Evolutionary conservation across 2,797 vertebrate genomes (phyloP).

Genomic region (Anguilla megastoma): DNA sequence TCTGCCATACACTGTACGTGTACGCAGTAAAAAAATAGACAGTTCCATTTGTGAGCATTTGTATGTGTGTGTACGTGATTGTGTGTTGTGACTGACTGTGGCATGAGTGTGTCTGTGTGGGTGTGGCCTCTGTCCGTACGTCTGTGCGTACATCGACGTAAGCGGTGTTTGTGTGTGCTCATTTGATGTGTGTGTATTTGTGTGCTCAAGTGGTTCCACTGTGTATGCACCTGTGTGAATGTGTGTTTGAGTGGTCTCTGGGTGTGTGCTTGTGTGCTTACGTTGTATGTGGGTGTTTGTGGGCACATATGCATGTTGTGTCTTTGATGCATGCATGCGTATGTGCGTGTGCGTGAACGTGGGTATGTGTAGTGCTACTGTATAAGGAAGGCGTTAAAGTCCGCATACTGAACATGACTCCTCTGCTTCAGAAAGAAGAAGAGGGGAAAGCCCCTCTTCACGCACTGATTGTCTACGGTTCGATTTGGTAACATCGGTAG

Average conservation of each 20-base stretch:
- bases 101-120: not conserved
- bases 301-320: not conserved
- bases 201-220: not conserved
- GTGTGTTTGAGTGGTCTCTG: not conserved
- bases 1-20: not conserved
- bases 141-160: not conserved
- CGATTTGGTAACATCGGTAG: conserved; percentile 8
- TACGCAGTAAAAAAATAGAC: not conserved
- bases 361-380: not conserved
- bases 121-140: not conserved
- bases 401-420: not conserved
- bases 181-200: not conserved
- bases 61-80: not conserved
- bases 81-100: not conserved
- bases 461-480: conserved; percentile 2
- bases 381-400: not conserved
- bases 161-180: not conserved
- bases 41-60: not conserved
- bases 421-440: not conserved
- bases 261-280: not conserved
- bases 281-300: not conserved
- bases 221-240: not conserved
- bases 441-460: not conserved
- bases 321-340: not conserved
- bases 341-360: not conserved